phyloP scores from a whole-genome alignment of 2,797 vertebrate genomes.

The Graptemys geographica region DNA sequence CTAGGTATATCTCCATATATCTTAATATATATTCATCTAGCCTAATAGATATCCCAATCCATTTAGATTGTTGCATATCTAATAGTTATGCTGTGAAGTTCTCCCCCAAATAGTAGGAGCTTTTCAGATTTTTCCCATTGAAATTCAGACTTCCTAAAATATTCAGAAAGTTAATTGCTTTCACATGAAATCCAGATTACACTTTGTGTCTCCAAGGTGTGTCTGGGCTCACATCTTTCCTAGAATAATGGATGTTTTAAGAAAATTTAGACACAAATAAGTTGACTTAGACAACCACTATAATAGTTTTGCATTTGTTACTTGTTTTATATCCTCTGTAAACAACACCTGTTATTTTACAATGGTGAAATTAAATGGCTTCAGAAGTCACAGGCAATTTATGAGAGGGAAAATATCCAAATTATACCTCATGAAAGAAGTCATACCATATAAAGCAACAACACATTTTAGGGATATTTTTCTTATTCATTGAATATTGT shows the following conservation, averaged over 20 bases:
- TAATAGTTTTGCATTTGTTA: neutral
- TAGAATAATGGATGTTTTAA: neutral
- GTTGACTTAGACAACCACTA: accelerated
- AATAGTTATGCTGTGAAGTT: neutral
- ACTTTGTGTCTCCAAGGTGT: neutral
- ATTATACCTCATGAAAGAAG: conserved; percentile 26
- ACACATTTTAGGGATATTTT: conserved; percentile 37
- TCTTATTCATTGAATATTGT: conserved; percentile 49
- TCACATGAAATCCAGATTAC: neutral
- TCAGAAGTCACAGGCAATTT: conserved; percentile 15
- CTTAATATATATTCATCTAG: neutral
- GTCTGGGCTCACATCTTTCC: neutral
- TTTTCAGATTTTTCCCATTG: neutral
- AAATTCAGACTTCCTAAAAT: conserved; percentile 26
- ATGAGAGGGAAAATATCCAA: conserved; percentile 28
- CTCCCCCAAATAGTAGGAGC: neutral
- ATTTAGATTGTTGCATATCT: neutral
- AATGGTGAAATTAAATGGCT: conserved; percentile 1
- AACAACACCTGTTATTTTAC: conserved; percentile 2
- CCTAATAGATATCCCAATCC: neutral
- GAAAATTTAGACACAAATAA: neutral
- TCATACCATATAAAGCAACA: conserved; percentile 29
- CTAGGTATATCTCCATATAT: too few species aligned
- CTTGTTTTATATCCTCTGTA: neutral
- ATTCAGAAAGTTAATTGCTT: neutral